phyloP scores from a whole-genome alignment of 2,113 vertebrate genomes.

The Plestiodon gilberti region DNA sequence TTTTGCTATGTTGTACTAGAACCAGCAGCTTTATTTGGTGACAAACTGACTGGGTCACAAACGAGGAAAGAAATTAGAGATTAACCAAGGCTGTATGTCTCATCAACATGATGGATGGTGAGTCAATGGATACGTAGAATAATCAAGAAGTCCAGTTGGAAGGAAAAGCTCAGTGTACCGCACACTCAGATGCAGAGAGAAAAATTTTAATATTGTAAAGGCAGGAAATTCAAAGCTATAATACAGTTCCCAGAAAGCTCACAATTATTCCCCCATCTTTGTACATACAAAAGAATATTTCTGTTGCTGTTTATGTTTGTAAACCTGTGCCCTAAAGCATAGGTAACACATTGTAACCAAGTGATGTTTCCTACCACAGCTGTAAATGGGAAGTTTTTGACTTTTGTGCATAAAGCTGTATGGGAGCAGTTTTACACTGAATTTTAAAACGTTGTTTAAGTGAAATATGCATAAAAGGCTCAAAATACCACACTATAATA shows the following conservation, averaged over 20 bases:
- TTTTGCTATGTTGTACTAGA: background rate
- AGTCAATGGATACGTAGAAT: background rate
- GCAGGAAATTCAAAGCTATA: background rate
- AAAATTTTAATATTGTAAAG: background rate
- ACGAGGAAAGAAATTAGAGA: background rate
- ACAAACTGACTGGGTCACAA: background rate
- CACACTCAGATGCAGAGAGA: background rate
- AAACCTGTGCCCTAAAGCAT: slow-evolving; percentile 54
- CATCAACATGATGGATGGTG: background rate
- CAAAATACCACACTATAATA: slow-evolving; percentile 41
- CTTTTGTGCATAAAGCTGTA: slow-evolving; percentile 20
- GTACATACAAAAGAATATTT: slow-evolving; percentile 38
- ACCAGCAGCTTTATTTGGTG: background rate
- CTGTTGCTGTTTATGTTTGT: slow-evolving; percentile 45
- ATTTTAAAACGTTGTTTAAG: slow-evolving; percentile 32
- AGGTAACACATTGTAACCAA: slow-evolving; percentile 43
- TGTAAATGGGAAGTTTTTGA: slow-evolving; percentile 46
- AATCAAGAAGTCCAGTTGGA: background rate
- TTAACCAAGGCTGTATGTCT: background rate
- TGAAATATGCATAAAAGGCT: slow-evolving; percentile 26
- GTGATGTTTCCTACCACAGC: slow-evolving; percentile 49
- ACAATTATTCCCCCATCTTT: slow-evolving; percentile 42
- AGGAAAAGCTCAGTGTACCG: background rate
- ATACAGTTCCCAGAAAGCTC: background rate
- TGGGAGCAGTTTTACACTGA: slow-evolving; percentile 31